These are phyloP conservation scores for Sanderia malayensis DNA, from an alignment of 30 jellyfish, hydroid and myxozoan species.

Conservation along the genomic window DNA sequence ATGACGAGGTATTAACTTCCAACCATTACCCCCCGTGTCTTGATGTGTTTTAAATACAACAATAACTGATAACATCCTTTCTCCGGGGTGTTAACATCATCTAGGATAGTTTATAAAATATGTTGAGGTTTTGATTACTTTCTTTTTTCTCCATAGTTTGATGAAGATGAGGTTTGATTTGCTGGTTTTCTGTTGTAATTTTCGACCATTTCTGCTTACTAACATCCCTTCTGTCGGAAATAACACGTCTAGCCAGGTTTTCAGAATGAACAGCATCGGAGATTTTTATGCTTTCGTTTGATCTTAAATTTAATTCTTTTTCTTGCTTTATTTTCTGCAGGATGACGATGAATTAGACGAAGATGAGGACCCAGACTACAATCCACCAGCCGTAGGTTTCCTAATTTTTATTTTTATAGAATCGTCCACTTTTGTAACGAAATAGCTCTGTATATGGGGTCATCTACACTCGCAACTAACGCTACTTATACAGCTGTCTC, in stretches of 20 bases:
- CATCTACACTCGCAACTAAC: background rate
- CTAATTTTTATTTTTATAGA: no score
- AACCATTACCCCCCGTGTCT: background rate
- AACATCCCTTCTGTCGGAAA: background rate
- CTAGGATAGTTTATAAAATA: background rate
- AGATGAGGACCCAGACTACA: slow-evolving; percentile 89
- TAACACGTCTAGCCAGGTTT: no score
- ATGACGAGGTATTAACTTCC: slow-evolving; percentile 44
- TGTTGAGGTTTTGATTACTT: no score
- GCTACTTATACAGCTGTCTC: background rate
- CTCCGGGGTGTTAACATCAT: background rate
- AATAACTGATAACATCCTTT: no score
- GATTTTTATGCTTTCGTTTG: background rate
- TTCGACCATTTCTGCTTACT: no score
- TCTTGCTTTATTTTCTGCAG: slow-evolving; percentile 8
- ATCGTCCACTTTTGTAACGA: no score
- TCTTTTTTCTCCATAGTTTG: slow-evolving; percentile 10
- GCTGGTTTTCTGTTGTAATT: background rate
- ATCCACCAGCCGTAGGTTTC: slow-evolving; percentile 56
- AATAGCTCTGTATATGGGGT: background rate
- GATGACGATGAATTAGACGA: slow-evolving; percentile 87
- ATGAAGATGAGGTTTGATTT: slow-evolving; percentile 32
- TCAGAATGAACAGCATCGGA: background rate
- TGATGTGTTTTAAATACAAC: background rate
- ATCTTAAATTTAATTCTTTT: background rate